Percentiles rank a stretch among this genome's conserved stretches.
Evolutionary conservation across 2,888 invertebrate genomes (phyloP).

Genomic region (Dexiosoma caninum): DNA sequence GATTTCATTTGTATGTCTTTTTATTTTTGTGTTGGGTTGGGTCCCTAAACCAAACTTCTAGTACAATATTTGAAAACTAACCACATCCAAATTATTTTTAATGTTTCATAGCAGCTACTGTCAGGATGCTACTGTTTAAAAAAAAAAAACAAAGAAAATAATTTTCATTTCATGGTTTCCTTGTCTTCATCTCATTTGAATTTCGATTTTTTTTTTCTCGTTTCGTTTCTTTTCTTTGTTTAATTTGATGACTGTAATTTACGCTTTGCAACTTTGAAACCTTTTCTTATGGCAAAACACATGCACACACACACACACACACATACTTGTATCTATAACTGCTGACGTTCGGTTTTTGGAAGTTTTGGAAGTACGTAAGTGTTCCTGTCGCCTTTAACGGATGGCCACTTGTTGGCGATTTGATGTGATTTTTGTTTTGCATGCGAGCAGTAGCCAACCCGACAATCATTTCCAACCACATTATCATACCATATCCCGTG

Average conservation of each 20-base stretch:
- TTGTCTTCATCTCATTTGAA: constrained; percentile 58
- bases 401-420: constrained; percentile 13
- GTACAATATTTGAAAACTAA: constrained; percentile 40
- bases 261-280: constrained; percentile 44
- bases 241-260: constrained; percentile 62
- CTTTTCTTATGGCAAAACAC: constrained; percentile 18
- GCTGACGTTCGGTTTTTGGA: constrained; percentile 36
- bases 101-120: constrained; percentile 57
- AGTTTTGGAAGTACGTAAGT: neutral
- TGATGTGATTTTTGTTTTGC: constrained; percentile 53
- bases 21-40: neutral
- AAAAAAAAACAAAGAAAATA: too few species aligned
- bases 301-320: neutral
- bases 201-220: neutral
- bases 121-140: constrained; percentile 60
- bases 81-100: constrained; percentile 61
- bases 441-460: constrained; percentile 51
- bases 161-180: constrained; percentile 41
- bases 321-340: neutral
- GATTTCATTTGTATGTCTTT: constrained; percentile 21
- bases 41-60: constrained; percentile 6
- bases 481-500: constrained; percentile 59
- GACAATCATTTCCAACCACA: constrained; percentile 60
- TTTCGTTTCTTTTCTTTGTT: neutral
- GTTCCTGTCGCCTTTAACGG: constrained; percentile 19